These are phyloP conservation scores for Thecocarcelia acutangulata DNA, from an alignment of 2,888 invertebrate genomes.

Conservation along the genomic window DNA sequence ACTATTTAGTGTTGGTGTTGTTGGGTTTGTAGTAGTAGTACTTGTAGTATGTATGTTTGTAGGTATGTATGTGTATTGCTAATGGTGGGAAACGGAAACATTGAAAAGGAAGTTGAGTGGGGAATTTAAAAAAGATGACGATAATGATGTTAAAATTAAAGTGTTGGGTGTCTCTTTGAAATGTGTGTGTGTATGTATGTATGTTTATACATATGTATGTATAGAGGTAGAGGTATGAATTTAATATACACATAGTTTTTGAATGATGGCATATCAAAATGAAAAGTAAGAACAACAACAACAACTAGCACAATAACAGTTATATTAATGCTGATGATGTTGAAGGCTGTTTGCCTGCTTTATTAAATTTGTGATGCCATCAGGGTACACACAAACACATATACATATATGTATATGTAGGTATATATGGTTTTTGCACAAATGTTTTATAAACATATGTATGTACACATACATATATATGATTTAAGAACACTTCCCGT, in stretches of 20 bases:
- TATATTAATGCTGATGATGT: conserved; percentile 42
- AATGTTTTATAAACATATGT: background rate
- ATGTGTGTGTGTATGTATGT: too few species aligned
- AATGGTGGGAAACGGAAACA: conserved; percentile 66
- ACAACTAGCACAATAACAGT: background rate
- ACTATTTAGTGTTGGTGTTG: conserved; percentile 26
- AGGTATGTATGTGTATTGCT: conserved; percentile 16
- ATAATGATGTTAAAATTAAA: conserved; percentile 6
- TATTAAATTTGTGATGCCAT: conserved; percentile 57
- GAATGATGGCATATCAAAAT: conserved; percentile 36
- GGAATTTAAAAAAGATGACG: conserved; percentile 48
- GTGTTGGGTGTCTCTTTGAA: conserved; percentile 20
- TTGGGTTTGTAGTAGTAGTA: background rate
- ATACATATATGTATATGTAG: conserved; percentile 16
- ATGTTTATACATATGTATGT: too few species aligned
- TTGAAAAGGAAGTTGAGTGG: conserved; percentile 64
- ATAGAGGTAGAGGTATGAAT: background rate
- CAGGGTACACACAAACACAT: too few species aligned
- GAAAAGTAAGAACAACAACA: conserved; percentile 17
- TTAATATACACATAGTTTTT: conserved; percentile 18
- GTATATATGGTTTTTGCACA: background rate
- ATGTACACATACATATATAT: conserved; percentile 11
- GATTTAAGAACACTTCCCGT: conserved; percentile 36
- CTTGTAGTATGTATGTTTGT: background rate
- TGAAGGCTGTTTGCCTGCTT: conserved; percentile 48